Evolutionary conservation across 2,113 vertebrate species (phyloP).

Genomic region (Hippotragus niger): DNA sequence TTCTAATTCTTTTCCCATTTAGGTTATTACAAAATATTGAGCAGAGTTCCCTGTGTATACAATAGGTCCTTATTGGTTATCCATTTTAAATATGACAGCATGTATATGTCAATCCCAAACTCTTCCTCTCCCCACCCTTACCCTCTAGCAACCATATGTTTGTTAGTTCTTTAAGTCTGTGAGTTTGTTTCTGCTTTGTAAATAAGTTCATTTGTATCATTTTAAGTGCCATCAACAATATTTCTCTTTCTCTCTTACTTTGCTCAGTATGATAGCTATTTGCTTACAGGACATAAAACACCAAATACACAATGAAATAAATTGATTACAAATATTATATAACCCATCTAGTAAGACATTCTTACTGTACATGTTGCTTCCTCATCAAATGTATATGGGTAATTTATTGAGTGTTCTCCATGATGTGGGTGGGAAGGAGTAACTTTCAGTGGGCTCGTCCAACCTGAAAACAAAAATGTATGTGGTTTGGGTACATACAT

Average conservation of each 20-base stretch:
- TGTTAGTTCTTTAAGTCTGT: background rate
- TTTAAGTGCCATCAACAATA: background rate
- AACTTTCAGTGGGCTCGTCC: slow-evolving; percentile 70
- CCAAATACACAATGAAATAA: background rate
- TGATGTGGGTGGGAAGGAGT: background rate
- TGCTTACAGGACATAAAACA: background rate
- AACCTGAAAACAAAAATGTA: slow-evolving; percentile 69
- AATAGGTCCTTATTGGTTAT: background rate
- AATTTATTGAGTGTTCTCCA: background rate
- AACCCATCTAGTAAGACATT: background rate
- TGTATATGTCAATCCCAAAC: background rate
- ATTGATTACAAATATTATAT: background rate
- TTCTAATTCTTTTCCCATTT: background rate
- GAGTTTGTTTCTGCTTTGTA: background rate
- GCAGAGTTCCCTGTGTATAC: background rate
- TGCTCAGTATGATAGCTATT: background rate
- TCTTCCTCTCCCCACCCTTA: background rate
- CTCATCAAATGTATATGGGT: slow-evolving; percentile 44
- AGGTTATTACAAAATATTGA: background rate
- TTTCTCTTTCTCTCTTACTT: background rate
- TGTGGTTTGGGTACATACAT: background rate
- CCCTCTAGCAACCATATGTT: background rate
- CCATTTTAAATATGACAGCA: background rate
- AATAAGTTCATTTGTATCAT: background rate
- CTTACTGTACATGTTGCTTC: slow-evolving; percentile 68